These are phyloP conservation scores for Apogon hyalosoma DNA, from an alignment of 2,797 vertebrate genomes.

Conservation along the genomic window DNA sequence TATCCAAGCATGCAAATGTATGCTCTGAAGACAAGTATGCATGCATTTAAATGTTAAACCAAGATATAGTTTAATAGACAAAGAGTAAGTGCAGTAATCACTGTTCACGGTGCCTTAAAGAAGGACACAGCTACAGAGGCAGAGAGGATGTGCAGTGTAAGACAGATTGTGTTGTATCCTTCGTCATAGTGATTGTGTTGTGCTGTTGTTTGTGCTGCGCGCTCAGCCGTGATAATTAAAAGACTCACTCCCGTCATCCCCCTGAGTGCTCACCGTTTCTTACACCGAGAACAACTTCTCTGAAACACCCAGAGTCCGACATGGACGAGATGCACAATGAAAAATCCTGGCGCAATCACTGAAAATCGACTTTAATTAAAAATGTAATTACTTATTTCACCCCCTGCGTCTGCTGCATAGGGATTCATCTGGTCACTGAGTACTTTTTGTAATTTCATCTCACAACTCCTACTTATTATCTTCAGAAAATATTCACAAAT, in stretches of 20 bases:
- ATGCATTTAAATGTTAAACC: too few species aligned
- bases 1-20: neutral
- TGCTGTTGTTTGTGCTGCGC: constrained; percentile 57
- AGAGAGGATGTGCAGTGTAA: constrained; percentile 11
- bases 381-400: constrained; percentile 4
- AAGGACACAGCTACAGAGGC: neutral
- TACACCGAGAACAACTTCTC: constrained; percentile 36
- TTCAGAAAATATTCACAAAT: constrained; percentile 13
- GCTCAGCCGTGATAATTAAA: constrained; percentile 64
- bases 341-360: constrained; percentile 11
- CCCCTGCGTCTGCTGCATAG: neutral
- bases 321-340: neutral
- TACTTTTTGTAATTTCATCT: constrained; percentile 19
- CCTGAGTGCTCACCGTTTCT: constrained; percentile 41
- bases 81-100: too few species aligned
- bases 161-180: constrained; percentile 30
- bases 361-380: constrained; percentile 44
- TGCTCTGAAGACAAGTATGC: too few species aligned
- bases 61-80: too few species aligned
- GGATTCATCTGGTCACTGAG: constrained; percentile 2
- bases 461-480: constrained; percentile 14
- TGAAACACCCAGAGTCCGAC: constrained; percentile 15
- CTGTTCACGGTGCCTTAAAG: neutral
- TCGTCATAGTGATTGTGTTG: constrained; percentile 25
- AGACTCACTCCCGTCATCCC: constrained; percentile 30